Conservation (phyloP, 2,113 vertebrate species). For the Phalacrocorax carbo region DNA sequence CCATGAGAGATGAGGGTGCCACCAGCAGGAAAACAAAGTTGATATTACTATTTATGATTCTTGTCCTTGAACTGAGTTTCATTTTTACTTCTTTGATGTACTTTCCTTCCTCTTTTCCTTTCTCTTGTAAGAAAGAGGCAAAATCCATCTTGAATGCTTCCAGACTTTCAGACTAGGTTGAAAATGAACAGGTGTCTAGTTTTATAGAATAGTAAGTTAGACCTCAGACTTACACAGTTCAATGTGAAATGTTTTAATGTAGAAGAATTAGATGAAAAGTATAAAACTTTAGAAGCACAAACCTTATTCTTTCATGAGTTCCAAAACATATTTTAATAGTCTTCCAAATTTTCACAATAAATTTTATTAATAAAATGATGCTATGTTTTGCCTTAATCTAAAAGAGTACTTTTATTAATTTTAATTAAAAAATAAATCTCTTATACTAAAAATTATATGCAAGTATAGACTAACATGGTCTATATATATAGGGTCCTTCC, state of each 20-base stretch:
- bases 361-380: neutral
- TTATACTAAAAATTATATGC: neutral
- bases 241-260: neutral
- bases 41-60: neutral
- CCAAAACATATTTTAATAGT: neutral
- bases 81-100: neutral
- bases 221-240: neutral
- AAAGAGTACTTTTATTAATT: neutral
- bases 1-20: neutral
- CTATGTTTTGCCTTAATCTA: neutral
- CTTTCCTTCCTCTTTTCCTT: neutral
- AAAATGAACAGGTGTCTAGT: neutral
- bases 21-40: neutral
- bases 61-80: neutral
- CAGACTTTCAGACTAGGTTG: neutral
- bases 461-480: neutral
- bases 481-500: neutral
- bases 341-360: neutral
- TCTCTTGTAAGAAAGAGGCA: neutral
- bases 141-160: neutral
- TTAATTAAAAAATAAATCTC: neutral
- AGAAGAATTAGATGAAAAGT: neutral
- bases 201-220: neutral
- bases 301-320: neutral
- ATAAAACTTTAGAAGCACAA: neutral